Base-by-base conservation (phyloP, 2,797 vertebrate genomes). In the Xenopus petersii region DNA sequence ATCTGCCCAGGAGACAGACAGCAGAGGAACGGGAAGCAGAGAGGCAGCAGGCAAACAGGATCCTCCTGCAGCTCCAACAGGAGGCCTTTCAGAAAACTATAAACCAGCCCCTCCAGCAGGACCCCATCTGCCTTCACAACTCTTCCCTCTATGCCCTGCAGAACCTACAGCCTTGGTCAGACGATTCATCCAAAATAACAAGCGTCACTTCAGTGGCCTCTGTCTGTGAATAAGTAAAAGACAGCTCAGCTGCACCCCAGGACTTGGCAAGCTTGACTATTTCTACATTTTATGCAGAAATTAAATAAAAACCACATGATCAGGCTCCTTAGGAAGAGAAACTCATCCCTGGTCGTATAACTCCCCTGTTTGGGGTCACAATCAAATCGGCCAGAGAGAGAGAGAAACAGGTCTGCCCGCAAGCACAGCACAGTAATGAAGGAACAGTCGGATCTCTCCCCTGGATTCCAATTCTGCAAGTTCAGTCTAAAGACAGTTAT, bases 1-100 rank as follows among this genome's bases (percentile, higher is more conserved):
- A 42, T 42, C 5, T 42, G 6, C 36, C 6, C 83, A 93, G 92
- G 89, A 84, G 92, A 74, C 92, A 93, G 82, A 99, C 97, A 0
- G 97, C 97, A 0, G 97, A 99, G 86, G 97, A 99, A 83, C 90
- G 97, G 0, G 97, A 99, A 83, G 97, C 97, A 0, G 97, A 98
- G 87, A 86, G 97, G 83, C 97, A 99, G 86, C 97, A 99, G 87
- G 96, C 97, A 0, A 99, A 98, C 84, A 92, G 97, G 75, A 97
- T 98, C 83, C 94, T 99, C 64, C 91, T 98, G 93, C 97, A 98
- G 84, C 87, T 99, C 71, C 97, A 99, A 84, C 97, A 98, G 82
- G 97, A 99, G 84, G 96, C 96, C 81, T 99, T 98, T 86, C 97
- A 98, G 86, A 99, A 98, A 85, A 95, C 94, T 80, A 91, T 98